Base-by-base conservation (phyloP, 2,113 vertebrate genomes). In the Prunella fulvescens region DNA sequence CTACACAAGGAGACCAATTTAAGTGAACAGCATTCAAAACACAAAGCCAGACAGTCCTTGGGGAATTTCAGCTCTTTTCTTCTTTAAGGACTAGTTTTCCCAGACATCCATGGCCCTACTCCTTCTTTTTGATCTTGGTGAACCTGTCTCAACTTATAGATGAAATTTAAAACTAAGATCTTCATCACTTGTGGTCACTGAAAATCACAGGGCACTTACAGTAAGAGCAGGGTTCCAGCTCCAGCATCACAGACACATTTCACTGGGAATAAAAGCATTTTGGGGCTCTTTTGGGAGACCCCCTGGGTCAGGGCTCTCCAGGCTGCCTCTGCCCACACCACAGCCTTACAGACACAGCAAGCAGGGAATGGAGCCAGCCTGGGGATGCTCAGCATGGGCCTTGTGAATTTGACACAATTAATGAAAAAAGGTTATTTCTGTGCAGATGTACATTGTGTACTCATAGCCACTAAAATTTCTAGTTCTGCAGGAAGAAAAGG, bases 21-120 rank as follows among this genome's bases (percentile, higher is more conserved):
- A 93, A 86, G 61, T 71, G 86, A 80, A 77, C 2, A 3, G 39
- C 64, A 51, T 51, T 91, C 58, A 93, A 90, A 92, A 78, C 64
- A 93, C 23, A 82, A 92, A 92, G 88, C 64, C 90, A 96, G 94
- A 96, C 73, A 44, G 85, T 92, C 95, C 64, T 0, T 93, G 22
- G 91, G 93, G 95, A 95, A 88, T 93, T 88, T 81, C 33, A 90
- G 19, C 64, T 74, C 64, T 91, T 94, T 90, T 90, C 56, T 92
- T 90, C 90, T 94, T 11, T 90, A 94, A 95, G 94, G 53, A 42
- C 88, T 88, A 42, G 60, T 93, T 95, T 96, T 92, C 87, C 70
- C 90, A 93, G 93, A 93, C 92, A 62, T 70, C 29, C 74, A 45
- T 2, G 2, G 53, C n/a, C 62, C 58, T 94, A 37, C 45, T 64